Conservation (phyloP, 2,888 invertebrate genomes). For the Portevinia maculata region DNA sequence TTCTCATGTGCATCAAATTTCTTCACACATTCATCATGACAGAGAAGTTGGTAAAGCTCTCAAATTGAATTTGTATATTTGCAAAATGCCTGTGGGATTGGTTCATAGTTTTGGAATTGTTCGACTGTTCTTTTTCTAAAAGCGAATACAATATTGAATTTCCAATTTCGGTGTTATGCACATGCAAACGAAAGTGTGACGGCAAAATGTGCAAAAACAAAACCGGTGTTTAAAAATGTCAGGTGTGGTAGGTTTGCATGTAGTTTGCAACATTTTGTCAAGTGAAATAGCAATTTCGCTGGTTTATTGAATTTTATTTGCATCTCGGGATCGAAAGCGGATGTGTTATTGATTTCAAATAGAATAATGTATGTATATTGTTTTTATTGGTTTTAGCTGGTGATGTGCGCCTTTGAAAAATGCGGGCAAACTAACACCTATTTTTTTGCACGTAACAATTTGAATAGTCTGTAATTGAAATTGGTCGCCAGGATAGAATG, state of each 20-base stretch:
- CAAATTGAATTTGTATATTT: conserved; percentile 70
- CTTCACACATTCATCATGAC: conserved; percentile 26
- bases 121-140: background rate
- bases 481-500: no score
- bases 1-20: conserved; percentile 11
- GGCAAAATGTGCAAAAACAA: conserved; percentile 7
- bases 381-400: background rate
- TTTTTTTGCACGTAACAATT: background rate
- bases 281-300: conserved; percentile 26
- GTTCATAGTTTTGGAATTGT: conserved; percentile 20
- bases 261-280: conserved; percentile 6
- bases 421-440: background rate
- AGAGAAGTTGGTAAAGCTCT: conserved; percentile 53
- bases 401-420: background rate
- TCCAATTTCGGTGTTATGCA: conserved; percentile 28
- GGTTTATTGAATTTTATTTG: conserved; percentile 26
- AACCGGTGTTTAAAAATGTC: conserved; percentile 20
- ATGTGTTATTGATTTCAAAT: conserved; percentile 18
- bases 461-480: background rate
- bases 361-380: background rate
- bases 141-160: conserved; percentile 42
- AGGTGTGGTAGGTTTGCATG: conserved; percentile 4
- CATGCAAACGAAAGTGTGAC: conserved; percentile 1
- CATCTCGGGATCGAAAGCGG: background rate
- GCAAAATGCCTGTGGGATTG: conserved; percentile 42